Evolutionary conservation across 2,113 vertebrate genomes (phyloP).

Genomic region (Prionailurus bengalensis): DNA sequence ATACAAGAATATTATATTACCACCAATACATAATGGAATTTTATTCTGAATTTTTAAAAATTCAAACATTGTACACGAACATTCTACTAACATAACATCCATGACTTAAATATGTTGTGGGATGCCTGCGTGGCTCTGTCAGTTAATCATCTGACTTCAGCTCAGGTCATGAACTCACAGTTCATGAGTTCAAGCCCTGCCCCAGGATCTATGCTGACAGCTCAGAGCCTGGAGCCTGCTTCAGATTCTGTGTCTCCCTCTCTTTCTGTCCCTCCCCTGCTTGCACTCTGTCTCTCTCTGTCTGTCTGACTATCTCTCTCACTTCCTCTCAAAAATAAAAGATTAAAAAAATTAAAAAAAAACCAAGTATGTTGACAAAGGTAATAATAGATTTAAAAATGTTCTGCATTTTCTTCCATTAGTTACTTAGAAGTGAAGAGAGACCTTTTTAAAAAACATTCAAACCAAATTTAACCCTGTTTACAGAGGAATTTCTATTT

Average conservation of each 20-base stretch:
- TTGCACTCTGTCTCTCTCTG: too few relatives aligned
- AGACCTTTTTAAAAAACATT: not conserved
- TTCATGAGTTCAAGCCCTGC: too few relatives aligned
- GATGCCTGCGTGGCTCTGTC: too few relatives aligned
- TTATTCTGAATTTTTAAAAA: not conserved
- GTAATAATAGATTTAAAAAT: not conserved
- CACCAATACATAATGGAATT: not conserved
- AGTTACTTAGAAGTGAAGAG: not conserved
- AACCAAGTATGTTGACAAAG: not conserved
- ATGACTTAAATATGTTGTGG: not conserved
- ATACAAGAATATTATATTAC: not conserved
- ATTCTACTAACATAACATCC: not conserved
- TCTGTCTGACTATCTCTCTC: too few relatives aligned
- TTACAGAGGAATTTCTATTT: not conserved
- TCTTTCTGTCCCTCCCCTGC: too few relatives aligned
- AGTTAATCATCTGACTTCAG: too few relatives aligned
- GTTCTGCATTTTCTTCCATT: not conserved
- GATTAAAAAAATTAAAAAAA: too few relatives aligned
- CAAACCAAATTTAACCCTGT: not conserved
- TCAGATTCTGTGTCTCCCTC: too few relatives aligned
- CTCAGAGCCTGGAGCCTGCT: too few relatives aligned
- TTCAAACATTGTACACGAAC: not conserved
- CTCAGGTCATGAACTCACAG: too few relatives aligned
- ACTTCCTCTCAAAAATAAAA: too few relatives aligned
- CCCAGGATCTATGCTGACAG: too few relatives aligned